A percentile compares a stretch with the other conserved stretches of the same genome.
Evolutionary conservation across 2,888 invertebrate species (phyloP).

Genomic region (Apamea monoglypha): DNA sequence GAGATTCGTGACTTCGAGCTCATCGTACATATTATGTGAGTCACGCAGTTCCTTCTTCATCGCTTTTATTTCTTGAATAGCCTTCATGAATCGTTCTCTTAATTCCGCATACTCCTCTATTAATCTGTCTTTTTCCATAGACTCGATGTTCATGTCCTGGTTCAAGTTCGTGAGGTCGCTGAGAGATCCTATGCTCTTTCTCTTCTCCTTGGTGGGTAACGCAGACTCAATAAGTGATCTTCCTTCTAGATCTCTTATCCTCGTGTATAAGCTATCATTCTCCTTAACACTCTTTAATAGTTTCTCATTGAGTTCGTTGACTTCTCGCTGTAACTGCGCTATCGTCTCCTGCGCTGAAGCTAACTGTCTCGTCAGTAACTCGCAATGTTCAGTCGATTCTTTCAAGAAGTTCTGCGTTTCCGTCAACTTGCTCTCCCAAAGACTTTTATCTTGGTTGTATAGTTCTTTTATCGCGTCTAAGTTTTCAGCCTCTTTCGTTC

Average conservation of each 20-base stretch:
- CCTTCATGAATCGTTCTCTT: conserved; percentile 94
- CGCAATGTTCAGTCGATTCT: conserved; percentile 92
- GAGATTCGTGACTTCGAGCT: conserved; percentile 94
- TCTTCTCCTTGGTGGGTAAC: conserved; percentile 88
- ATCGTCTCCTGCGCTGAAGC: conserved; percentile 92
- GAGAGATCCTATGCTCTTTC: conserved; percentile 94
- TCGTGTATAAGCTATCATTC: conserved; percentile 93
- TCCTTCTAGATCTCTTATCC: conserved; percentile 93
- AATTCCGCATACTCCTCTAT: conserved; percentile 95
- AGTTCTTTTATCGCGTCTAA: conserved; percentile 91
- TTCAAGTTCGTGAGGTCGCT: conserved; percentile 95
- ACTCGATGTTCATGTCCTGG: conserved; percentile 93
- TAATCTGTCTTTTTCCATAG: conserved; percentile 93
- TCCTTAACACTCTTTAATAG: conserved; percentile 93
- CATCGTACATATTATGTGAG: conserved; percentile 94
- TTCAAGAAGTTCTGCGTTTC: conserved; percentile 93
- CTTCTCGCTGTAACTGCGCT: conserved; percentile 92
- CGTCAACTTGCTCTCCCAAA: conserved; percentile 92
- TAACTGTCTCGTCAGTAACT: conserved; percentile 92
- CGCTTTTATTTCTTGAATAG: conserved; percentile 95
- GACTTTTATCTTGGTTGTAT: conserved; percentile 92
- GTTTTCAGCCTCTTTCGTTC: conserved; percentile 93
- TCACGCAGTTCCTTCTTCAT: conserved; percentile 95
- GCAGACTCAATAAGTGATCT: conserved; percentile 85
- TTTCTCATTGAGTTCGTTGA: conserved; percentile 92